Percentiles rank a stretch among this genome's conserved stretches.
These are phyloP conservation scores for Colletes gigas DNA, from an alignment of 1,140 invertebrate genomes.

Conservation along the genomic window DNA sequence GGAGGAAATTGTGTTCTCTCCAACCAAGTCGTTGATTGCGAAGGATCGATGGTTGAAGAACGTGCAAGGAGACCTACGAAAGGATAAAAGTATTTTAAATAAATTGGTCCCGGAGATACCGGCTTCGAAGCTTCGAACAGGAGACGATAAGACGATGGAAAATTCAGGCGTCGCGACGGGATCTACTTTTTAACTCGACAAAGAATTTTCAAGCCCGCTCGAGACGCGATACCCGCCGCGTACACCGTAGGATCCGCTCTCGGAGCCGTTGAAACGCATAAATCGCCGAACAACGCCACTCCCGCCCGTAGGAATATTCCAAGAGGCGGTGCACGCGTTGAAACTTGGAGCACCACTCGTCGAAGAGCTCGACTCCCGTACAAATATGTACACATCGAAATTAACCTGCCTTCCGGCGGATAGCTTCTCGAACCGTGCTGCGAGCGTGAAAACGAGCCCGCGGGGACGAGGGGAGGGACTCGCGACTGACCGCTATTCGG, in stretches of 20 bases:
- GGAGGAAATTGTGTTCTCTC: no score
- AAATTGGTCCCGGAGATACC: no score
- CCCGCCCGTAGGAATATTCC: conserved; percentile 34
- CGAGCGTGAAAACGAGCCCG: background rate
- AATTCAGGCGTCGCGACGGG: no score
- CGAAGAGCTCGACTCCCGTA: conserved; percentile 26
- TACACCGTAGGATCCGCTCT: background rate
- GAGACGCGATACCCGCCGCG: no score
- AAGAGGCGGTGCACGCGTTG: conserved; percentile 19
- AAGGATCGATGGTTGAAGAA: no score
- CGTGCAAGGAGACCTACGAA: no score
- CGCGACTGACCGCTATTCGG: background rate
- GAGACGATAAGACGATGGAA: no score
- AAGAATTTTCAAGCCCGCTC: no score
- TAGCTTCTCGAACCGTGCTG: conserved; percentile 26
- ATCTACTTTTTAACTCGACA: no score
- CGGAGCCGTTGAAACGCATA: conserved; percentile 2
- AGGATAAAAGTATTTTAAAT: no score
- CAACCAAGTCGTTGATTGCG: no score
- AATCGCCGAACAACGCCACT: conserved; percentile 16
- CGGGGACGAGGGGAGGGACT: background rate
- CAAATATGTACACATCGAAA: conserved; percentile 63
- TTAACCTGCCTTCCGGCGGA: conserved; percentile 47
- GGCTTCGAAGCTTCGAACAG: no score
- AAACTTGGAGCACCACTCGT: conserved; percentile 41